Conservation (phyloP, 2,888 invertebrate species). For the Notocelia uddmanniana region DNA sequence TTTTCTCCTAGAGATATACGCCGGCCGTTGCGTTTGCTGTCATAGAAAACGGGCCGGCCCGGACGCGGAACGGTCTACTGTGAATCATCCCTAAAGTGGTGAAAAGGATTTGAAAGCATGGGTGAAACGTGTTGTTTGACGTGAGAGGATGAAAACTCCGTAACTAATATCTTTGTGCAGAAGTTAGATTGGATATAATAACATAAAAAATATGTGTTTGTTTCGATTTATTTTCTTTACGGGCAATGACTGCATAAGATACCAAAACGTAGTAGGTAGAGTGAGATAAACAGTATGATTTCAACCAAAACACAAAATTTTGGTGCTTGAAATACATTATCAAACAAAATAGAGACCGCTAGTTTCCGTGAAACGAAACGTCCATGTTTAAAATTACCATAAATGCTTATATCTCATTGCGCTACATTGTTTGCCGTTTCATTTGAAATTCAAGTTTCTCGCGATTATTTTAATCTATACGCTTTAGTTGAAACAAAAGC, state of each 20-base stretch:
- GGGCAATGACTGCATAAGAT: background rate
- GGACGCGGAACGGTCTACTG: too few species aligned
- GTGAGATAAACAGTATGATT: background rate
- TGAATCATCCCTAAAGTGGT: too few species aligned
- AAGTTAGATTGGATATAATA: too few species aligned
- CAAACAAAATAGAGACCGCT: conserved; percentile 42
- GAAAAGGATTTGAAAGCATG: too few species aligned
- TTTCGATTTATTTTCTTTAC: too few species aligned
- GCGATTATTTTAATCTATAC: conserved; percentile 36
- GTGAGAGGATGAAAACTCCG: too few species aligned
- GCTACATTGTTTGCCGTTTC: conserved; percentile 47
- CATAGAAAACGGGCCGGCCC: too few species aligned
- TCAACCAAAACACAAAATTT: conserved; percentile 21
- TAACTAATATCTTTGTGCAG: too few species aligned
- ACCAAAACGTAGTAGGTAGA: background rate
- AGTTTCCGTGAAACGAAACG: conserved; percentile 54
- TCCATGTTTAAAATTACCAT: conserved; percentile 65
- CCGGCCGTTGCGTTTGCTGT: too few species aligned
- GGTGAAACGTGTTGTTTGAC: too few species aligned
- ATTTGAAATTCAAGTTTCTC: conserved; percentile 41
- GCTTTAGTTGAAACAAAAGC: conserved; percentile 27
- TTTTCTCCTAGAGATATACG: too few species aligned
- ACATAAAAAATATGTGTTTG: too few species aligned
- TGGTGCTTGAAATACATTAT: conserved; percentile 23
- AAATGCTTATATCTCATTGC: conserved; percentile 69